phyloP scores from a whole-genome alignment of 2,888 invertebrate species.

The Dynastes grantii region DNA sequence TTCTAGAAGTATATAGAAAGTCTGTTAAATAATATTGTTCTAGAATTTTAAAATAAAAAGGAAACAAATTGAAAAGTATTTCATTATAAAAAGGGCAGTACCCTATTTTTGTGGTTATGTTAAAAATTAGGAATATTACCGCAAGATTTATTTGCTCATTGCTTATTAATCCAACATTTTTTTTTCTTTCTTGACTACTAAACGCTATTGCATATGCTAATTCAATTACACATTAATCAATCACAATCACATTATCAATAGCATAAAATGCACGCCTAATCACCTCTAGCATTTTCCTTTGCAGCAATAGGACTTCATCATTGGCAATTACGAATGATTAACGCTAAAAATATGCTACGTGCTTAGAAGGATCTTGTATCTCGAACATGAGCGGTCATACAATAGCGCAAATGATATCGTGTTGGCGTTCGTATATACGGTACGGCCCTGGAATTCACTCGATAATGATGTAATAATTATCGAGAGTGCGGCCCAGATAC shows the following conservation, averaged over 20 bases:
- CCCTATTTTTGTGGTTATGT: too few relatives aligned
- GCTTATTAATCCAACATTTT: too few relatives aligned
- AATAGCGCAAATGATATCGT: conserved; percentile 11
- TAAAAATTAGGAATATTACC: too few relatives aligned
- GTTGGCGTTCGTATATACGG: conserved; percentile 31
- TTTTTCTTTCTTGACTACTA: background rate
- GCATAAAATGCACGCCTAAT: conserved; percentile 5
- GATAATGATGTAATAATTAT: conserved; percentile 55
- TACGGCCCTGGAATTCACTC: conserved; percentile 54
- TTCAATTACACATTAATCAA: conserved; percentile 10
- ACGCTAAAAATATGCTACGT: conserved; percentile 1
- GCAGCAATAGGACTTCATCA: background rate
- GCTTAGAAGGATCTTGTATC: too few relatives aligned
- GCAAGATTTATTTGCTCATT: too few relatives aligned
- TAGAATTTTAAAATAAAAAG: too few relatives aligned
- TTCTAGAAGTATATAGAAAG: too few relatives aligned
- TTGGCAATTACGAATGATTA: background rate
- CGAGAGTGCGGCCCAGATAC: conserved; percentile 63
- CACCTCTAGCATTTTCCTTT: conserved; percentile 5
- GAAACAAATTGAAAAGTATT: too few relatives aligned
- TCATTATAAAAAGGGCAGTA: too few relatives aligned
- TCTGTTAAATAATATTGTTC: too few relatives aligned
- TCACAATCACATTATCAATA: conserved; percentile 12
- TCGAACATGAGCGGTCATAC: too few relatives aligned
- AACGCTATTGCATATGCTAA: background rate